Evolutionary conservation across 1,140 invertebrate species (phyloP), one percentile per base, ranked within the genome.

Genomic region (Grapholita molesta): DNA sequence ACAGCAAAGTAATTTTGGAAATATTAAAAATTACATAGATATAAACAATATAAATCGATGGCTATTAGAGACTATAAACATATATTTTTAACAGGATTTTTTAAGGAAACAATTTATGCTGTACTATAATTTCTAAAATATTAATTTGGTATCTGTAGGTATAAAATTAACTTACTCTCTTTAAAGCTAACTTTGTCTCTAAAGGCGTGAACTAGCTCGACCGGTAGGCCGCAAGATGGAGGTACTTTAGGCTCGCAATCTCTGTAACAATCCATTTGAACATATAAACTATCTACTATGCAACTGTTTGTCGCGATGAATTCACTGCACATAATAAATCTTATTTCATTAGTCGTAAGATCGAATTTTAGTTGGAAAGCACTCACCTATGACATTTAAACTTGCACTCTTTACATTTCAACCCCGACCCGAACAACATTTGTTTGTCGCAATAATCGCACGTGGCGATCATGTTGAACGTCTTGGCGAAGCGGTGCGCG

Each of bases 401-500:
- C 93, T 98, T 99, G 94, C 98, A 99, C 86, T 98, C 97, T 88
- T 96, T 98, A 91, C 98, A 99, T 88, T 97, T 98, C 64, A 97
- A 93, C 53, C 95, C 94, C 7, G 94, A 94, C 24, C 96, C 97
- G 83, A 97, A 95, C 80, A 98, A 96, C 93, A 99, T 97, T 88
- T 97, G 97, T 85, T 98, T 97, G 70, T 96, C 95, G 90, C 98
- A 99, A 80, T 96, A 95, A 88, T 97, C 96, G 92, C 98, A 48
- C 0, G 15, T 48, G 3, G 38, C 38, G 5, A 48, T 48, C 38
- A 48, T 48, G 5, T 48, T 48, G 15, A 48, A 95, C 2, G 94
- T 96, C 93, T 96, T 97, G 35, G 94, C 95, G 88, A 98, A 98
- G 70, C 97, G 95, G 94, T 99, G 98, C 71, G 95, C 95, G 74